A percentile compares a stretch with the other conserved stretches of the same genome.
Conservation (phyloP, 2,113 vertebrate genomes). For the Pterocles gutturalis region DNA sequence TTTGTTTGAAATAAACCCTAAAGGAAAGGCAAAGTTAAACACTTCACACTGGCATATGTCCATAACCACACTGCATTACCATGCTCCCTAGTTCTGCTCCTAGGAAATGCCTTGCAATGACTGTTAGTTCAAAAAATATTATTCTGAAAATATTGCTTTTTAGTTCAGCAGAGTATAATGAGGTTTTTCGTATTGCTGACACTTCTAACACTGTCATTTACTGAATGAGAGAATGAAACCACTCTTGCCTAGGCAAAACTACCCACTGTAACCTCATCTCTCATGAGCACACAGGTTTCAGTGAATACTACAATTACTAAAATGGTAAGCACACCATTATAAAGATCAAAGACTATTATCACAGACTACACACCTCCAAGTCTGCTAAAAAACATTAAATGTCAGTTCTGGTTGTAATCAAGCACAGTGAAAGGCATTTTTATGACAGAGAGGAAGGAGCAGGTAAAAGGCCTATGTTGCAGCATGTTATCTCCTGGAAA, state of each 20-base stretch:
- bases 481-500: neutral
- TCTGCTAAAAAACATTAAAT: neutral
- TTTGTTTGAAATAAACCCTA: neutral
- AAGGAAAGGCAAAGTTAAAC: neutral
- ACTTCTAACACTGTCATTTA: neutral
- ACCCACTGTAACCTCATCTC: neutral
- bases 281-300: neutral
- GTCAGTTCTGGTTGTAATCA: neutral
- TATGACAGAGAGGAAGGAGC: neutral
- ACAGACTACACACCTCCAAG: neutral
- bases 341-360: neutral
- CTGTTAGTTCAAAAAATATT: neutral
- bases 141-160: neutral
- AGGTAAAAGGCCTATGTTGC: neutral
- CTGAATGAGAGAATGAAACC: neutral
- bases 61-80: neutral
- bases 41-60: neutral
- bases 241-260: neutral
- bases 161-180: neutral
- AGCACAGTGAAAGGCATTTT: neutral
- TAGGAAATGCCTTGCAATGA: neutral
- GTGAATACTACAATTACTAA: neutral
- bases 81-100: neutral
- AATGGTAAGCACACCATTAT: neutral
- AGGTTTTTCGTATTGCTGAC: neutral